A percentile compares a stretch with the other conserved stretches of the same genome.
Evolutionary conservation across 2,113 vertebrate genomes (phyloP).

Genomic region (Bubo scandiacus): DNA sequence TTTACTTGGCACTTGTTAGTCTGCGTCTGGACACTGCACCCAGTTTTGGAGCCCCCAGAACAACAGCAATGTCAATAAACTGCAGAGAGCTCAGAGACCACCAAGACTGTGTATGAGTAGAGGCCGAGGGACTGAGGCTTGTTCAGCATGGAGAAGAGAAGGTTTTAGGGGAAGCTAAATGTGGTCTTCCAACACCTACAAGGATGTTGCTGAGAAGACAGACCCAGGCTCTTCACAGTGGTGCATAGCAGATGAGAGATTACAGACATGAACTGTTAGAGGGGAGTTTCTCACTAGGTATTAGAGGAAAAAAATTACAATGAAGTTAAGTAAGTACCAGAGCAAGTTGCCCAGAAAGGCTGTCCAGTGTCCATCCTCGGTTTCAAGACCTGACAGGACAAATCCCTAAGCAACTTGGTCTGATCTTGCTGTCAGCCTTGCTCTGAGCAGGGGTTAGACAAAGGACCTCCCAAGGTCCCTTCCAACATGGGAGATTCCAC

Average conservation of each 20-base stretch:
- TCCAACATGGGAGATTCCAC: not conserved
- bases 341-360: not conserved
- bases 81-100: not conserved
- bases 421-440: not conserved
- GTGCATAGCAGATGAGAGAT: not conserved
- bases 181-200: not conserved
- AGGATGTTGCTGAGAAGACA: not conserved
- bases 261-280: not conserved
- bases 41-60: not conserved
- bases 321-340: not conserved
- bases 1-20: not conserved
- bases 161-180: not conserved
- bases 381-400: not conserved
- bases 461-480: not conserved
- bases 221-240: not conserved
- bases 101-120: not conserved
- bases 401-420: not conserved
- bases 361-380: not conserved
- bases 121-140: not conserved
- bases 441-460: not conserved
- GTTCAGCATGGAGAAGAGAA: not conserved
- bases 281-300: not conserved
- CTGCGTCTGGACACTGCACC: not conserved
- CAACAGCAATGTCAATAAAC: not conserved
- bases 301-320: not conserved